Evolutionary conservation across 2,888 invertebrate species (phyloP).

Genomic region (Lasioglossum villosulum): DNA sequence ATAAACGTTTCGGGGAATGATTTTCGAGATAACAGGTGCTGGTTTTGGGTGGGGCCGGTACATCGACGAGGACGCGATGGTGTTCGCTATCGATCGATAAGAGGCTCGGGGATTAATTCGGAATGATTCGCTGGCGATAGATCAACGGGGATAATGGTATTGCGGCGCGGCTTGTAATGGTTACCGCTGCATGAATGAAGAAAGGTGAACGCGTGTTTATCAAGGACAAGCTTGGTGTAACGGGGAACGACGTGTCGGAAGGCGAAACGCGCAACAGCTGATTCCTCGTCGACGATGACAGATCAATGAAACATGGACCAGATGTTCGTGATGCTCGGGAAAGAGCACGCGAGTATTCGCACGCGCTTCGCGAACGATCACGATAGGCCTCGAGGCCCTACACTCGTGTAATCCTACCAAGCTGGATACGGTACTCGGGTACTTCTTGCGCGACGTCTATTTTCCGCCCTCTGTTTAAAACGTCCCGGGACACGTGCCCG

Average conservation of each 20-base stretch:
- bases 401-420: not conserved
- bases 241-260: slow-evolving; percentile 24
- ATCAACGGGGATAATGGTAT: slow-evolving; percentile 29
- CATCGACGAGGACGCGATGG: slow-evolving; percentile 17
- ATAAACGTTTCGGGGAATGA: not conserved
- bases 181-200: slow-evolving; percentile 40
- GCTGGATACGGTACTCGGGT: not conserved
- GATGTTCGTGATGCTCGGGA: slow-evolving; percentile 29
- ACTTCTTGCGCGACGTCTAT: slow-evolving; percentile 45
- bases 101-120: slow-evolving; percentile 31
- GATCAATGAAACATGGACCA: slow-evolving; percentile 59
- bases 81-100: slow-evolving; percentile 42
- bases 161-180: not conserved
- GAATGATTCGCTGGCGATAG: slow-evolving; percentile 38
- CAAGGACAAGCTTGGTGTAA: slow-evolving; percentile 51
- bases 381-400: not conserved
- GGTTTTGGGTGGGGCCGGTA: not conserved
- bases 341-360: not conserved
- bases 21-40: not conserved
- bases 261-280: slow-evolving; percentile 60
- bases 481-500: slow-evolving; percentile 69
- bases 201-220: slow-evolving; percentile 45
- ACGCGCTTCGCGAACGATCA: not conserved
- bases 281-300: slow-evolving; percentile 60
- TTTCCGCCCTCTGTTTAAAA: slow-evolving; percentile 61